A percentile compares a stretch with the other conserved stretches of the same genome.
phyloP scores from a whole-genome alignment of 1,140 invertebrate species.

The Cardiocondyla obscurior region DNA sequence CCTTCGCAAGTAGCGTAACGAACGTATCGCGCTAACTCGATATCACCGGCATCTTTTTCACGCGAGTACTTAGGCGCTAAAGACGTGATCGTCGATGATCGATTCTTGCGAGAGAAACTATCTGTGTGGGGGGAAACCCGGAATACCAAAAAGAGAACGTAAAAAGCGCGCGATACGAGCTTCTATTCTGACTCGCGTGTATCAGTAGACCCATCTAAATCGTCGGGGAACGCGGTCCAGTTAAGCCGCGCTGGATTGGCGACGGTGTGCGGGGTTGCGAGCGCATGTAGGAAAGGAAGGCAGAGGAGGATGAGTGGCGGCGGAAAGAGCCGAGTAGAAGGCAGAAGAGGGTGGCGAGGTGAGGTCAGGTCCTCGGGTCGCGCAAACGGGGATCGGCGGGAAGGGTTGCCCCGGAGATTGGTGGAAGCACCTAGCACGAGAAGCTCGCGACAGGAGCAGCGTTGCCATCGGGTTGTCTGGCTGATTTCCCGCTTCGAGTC shows the following conservation, averaged over 20 bases:
- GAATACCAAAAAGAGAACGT: background rate
- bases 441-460: conserved; percentile 72
- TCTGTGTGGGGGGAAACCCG: background rate
- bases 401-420: conserved; percentile 50
- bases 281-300: background rate
- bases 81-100: conserved; percentile 37
- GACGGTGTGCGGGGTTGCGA: conserved; percentile 30
- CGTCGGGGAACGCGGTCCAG: conserved; percentile 24
- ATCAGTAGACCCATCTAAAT: conserved; percentile 52
- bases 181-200: conserved; percentile 41
- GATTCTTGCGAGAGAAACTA: background rate
- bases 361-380: conserved; percentile 13
- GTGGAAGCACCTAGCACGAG: conserved; percentile 53
- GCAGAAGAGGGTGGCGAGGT: conserved; percentile 13
- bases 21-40: conserved; percentile 31
- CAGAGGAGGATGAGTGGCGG: background rate
- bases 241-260: conserved; percentile 43
- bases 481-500: conserved; percentile 71
- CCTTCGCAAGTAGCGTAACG: conserved; percentile 27
- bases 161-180: conserved; percentile 27
- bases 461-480: conserved; percentile 74
- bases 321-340: conserved; percentile 37
- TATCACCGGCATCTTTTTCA: conserved; percentile 35
- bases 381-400: background rate
- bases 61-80: conserved; percentile 37